Base-by-base conservation (phyloP, 2,888 invertebrate genomes). In the Cheilosia soror region DNA sequence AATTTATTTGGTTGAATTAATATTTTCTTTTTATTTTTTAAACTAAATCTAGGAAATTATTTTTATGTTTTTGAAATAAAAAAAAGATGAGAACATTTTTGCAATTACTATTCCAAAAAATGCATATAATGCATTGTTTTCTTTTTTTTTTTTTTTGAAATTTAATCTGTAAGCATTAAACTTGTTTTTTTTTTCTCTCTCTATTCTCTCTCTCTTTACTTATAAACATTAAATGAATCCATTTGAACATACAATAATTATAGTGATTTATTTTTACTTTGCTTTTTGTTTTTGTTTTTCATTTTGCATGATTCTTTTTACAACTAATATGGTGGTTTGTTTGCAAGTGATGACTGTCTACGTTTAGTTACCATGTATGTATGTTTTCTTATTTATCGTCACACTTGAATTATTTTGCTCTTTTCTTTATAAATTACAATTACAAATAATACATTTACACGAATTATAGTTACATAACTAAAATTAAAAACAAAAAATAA, bases 371-470 rank as follows among this genome's bases (percentile, higher is more conserved):
- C 84, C 84, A 84, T 84, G 53, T 68, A 71, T 53, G 42, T 63
- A 51, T 79, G 57, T 73, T 69, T 57, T 68, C 66, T 62, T 76
- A 57, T 65, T 80, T 65, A 55, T 75, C 71, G 79, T 84, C 84
- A 84, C 84, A 84, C 80, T 84, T 80, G 84, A 84, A 80, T 71
- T 80, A 57, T 53, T 79, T 63, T 69, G 15, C 44, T 44, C 25
- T 76, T 60, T 73, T 42, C 62, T 75, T 84, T 84, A 80, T 84
- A 84, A 84, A 80, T 47, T 84, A 84, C 75, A 84, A 84, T 76
- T 84, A 84, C 84, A 84, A 84, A 84, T 84, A 84, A 84, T 84
- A 84, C 84, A 84, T 84, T 75, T 84, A 84, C 84, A 84, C 80
- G 84, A 84, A 84, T 71, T 84, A 84, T 84, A 84, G 84, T 84